phyloP scores from a whole-genome alignment of 1,140 invertebrate species.

The Aphaenogaster ashmeadi region DNA sequence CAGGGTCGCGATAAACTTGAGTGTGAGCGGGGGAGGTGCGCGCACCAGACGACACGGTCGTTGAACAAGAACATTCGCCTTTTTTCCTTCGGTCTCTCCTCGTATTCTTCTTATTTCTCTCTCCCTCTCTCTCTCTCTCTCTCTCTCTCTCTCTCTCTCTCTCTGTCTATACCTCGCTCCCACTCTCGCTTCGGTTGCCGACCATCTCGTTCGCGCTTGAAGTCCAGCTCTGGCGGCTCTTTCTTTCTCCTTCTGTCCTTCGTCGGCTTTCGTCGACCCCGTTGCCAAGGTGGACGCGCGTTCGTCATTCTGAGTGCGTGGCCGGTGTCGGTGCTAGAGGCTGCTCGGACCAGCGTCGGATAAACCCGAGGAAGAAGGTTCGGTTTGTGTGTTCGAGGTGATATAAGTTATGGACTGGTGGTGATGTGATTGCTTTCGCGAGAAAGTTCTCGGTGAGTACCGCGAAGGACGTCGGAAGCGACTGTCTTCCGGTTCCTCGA shows the following conservation, averaged over 20 bases:
- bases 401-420: constrained; percentile 16
- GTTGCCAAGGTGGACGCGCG: constrained; percentile 71
- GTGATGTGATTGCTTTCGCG: constrained; percentile 7
- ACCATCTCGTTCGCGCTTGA: constrained; percentile 63
- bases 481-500: constrained; percentile 6
- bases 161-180: constrained; percentile 58
- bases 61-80: constrained; percentile 59
- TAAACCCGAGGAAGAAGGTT: background rate
- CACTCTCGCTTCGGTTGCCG: constrained; percentile 73
- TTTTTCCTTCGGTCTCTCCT: constrained; percentile 55
- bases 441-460: background rate
- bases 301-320: constrained; percentile 59
- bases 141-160: constrained; percentile 19
- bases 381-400: background rate
- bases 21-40: constrained; percentile 42
- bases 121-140: constrained; percentile 45
- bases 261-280: constrained; percentile 71
- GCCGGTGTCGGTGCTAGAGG: constrained; percentile 32
- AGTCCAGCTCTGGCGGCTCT: background rate
- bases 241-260: constrained; percentile 45
- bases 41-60: constrained; percentile 39
- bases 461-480: background rate
- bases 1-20: background rate
- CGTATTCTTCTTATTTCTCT: constrained; percentile 48
- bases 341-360: background rate